Conservation (phyloP, 2,113 vertebrate genomes). For the Ageneiosus marmoratus region DNA sequence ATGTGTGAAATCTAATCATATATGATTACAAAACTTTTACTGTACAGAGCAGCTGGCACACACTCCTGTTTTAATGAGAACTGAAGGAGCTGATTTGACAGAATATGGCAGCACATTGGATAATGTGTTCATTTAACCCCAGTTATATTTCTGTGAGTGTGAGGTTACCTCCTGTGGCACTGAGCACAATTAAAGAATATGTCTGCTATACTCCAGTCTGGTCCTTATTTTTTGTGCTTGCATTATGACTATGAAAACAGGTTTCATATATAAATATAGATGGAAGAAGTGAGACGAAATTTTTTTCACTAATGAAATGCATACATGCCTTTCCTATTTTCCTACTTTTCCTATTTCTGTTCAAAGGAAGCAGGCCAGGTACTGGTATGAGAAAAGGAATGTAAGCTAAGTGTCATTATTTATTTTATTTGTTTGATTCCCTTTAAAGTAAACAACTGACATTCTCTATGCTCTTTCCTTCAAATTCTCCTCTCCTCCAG, state of each 20-base stretch:
- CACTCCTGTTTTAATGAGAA: slow-evolving; percentile 7
- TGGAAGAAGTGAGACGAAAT: too few species aligned
- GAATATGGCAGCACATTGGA: background rate
- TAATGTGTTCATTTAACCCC: background rate
- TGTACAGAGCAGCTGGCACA: background rate
- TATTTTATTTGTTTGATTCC: background rate
- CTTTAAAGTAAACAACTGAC: slow-evolving; percentile 6
- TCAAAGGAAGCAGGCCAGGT: background rate
- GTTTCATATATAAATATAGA: background rate
- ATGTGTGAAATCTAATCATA: slow-evolving; percentile 1
- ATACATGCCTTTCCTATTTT: background rate
- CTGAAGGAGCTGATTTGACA: background rate
- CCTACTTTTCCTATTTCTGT: too few species aligned
- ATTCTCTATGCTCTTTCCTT: slow-evolving; percentile 8
- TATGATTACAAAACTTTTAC: background rate
- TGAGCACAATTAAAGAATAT: background rate
- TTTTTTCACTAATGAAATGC: background rate
- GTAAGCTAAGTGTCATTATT: background rate
- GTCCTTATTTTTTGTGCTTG: background rate
- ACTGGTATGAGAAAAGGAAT: slow-evolving; percentile 15
- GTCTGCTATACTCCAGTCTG: background rate
- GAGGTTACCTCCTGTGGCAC: background rate
- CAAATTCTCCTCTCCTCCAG: background rate
- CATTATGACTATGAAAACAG: background rate
- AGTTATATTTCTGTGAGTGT: background rate